Evolutionary conservation across 2,888 invertebrate genomes (phyloP).

Genomic region (Pocota personata): DNA sequence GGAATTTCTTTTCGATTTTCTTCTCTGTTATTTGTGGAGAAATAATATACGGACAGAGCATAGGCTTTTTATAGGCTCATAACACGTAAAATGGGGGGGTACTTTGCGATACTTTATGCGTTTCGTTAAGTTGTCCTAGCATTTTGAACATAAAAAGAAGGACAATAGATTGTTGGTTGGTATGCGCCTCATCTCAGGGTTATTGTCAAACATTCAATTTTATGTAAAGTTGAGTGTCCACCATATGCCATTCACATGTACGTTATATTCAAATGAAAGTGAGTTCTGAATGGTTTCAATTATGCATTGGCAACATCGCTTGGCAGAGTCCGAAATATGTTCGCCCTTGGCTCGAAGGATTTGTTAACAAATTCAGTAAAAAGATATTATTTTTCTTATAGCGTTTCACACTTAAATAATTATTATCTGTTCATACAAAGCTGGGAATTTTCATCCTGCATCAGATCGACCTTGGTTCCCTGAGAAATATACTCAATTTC

Average conservation of each 20-base stretch:
- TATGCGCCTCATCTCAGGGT: not conserved
- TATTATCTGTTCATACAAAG: no score
- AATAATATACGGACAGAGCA: constrained; percentile 21
- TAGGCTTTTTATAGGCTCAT: constrained; percentile 23
- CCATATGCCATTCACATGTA: not conserved
- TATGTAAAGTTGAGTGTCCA: not conserved
- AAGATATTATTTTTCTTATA: no score
- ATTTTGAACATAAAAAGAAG: not conserved
- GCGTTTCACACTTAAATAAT: no score
- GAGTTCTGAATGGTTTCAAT: no score
- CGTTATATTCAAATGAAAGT: no score
- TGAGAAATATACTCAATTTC: no score
- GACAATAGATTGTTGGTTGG: constrained; percentile 4
- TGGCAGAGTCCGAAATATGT: no score
- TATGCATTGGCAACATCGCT: no score
- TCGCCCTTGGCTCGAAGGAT: no score
- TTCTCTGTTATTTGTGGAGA: constrained; percentile 15
- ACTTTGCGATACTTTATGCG: not conserved
- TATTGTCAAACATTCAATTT: not conserved
- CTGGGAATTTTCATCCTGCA: no score
- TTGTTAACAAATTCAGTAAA: no score
- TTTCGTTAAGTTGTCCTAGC: not conserved
- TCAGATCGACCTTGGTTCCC: no score
- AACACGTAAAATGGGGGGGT: not conserved
- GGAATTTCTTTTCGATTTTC: constrained; percentile 54